Evolutionary conservation across 2,113 vertebrate species (phyloP), one percentile per base, ranked within the genome.

Genomic region (Vidua chalybeata): DNA sequence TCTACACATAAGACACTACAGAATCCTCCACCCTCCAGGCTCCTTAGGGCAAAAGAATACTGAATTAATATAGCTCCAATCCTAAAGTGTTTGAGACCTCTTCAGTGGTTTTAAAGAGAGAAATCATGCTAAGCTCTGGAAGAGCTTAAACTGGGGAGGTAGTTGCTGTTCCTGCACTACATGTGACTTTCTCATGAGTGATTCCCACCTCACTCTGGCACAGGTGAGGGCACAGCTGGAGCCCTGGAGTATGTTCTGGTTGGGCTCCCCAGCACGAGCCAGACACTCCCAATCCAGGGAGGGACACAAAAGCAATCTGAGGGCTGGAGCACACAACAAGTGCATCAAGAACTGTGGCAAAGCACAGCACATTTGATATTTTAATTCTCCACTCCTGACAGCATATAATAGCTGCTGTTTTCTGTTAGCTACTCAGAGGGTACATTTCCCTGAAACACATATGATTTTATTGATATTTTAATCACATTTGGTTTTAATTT

Each of bases 321-420:
- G 54, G 56, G 9, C 54, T 41, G 62, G 17, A 72, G 27, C 37
- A 49, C 30, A 45, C 0, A 1, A 24, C 0, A 6, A 26, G 3
- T 51, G 20, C 66, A 73, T 26, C 15, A 11, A 64, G 43, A 61
- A 20, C 23, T 61, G 10, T 51, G 45, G 68, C 52, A 92, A 88
- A 80, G 23, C 18, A 84, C 1, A 2, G 31, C 20, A 84, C 4
- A 28, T 63, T 37, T 67, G 20, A 27, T 18, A 58, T 37, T 77
- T 83, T 58, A 46, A 26, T 83, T 83, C 49, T 88, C n/a, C 48
- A 13, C 11, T 58, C 21, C 51, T 4, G 2, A 45, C 23, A 69
- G 41, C 8, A 22, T 33, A 8, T 12, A 73, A 66, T 12, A 58
- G 59, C 21, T 66, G 27, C 5, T 73, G 22, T 37, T 85, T 24